These are phyloP conservation scores for Brevimyrus niger DNA, from an alignment of 2,113 vertebrate genomes.

Conservation along the genomic window DNA sequence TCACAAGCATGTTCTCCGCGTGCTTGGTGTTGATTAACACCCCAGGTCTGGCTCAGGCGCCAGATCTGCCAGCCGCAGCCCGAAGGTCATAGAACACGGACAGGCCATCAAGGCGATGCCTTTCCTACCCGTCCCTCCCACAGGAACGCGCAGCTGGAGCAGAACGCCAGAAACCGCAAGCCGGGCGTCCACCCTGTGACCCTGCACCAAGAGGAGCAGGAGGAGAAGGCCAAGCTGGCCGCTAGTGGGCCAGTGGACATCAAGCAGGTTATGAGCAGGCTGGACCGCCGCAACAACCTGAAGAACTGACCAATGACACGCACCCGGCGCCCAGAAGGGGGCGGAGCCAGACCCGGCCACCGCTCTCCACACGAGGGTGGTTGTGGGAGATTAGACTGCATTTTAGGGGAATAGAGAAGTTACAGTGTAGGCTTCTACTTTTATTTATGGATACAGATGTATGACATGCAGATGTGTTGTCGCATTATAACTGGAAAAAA, in stretches of 20 bases:
- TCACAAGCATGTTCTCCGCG: neutral
- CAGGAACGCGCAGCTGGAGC: conserved; percentile 63
- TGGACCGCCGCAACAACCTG: conserved; percentile 76
- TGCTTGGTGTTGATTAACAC: neutral
- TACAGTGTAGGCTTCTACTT: neutral
- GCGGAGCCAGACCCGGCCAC: neutral
- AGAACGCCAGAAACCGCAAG: conserved; percentile 66
- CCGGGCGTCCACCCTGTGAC: conserved; percentile 78
- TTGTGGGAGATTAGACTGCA: neutral
- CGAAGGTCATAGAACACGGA: neutral
- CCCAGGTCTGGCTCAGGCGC: neutral
- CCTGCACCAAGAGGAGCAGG: conserved; percentile 77
- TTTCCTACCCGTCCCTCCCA: neutral
- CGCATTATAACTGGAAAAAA: neutral
- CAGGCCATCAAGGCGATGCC: too few species aligned
- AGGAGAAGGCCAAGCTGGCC: conserved; percentile 72
- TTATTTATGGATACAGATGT: neutral
- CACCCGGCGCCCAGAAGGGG: neutral
- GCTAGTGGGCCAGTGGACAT: conserved; percentile 72
- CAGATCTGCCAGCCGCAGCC: neutral
- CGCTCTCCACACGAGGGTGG: neutral
- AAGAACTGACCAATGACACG: conserved; percentile 26
- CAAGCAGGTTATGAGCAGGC: conserved; percentile 94
- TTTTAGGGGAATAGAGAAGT: neutral
- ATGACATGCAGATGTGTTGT: neutral